phyloP scores from a whole-genome alignment of 2,888 invertebrate genomes.

The Lypha dubia region DNA sequence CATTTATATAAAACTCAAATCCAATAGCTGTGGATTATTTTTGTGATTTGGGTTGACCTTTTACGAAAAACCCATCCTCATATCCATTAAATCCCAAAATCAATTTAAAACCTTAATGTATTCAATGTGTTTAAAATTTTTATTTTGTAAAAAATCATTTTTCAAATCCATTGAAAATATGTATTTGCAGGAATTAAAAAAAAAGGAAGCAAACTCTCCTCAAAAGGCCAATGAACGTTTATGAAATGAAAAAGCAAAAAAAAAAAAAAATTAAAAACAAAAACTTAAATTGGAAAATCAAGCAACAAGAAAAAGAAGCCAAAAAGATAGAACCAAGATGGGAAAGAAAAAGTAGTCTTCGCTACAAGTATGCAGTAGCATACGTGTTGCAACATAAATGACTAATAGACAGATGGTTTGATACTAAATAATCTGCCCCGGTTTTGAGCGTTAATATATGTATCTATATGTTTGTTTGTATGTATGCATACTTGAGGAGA shows the following conservation, averaged over 20 bases:
- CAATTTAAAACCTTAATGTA: constrained; percentile 46
- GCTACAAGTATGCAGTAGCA: constrained; percentile 19
- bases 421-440: constrained; percentile 27
- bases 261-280: constrained; percentile 3
- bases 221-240: constrained; percentile 66
- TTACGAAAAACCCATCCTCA: background rate
- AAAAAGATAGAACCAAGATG: constrained; percentile 12
- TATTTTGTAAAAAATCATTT: constrained; percentile 40
- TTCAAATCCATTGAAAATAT: constrained; percentile 17
- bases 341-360: constrained; percentile 7
- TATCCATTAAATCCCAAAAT: constrained; percentile 4
- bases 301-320: constrained; percentile 41
- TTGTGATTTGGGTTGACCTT: no score
- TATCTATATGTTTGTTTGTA: background rate
- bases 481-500: background rate
- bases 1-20: no score
- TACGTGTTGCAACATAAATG: constrained; percentile 69
- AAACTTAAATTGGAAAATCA: constrained; percentile 47
- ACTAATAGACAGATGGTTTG: constrained; percentile 65
- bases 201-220: constrained; percentile 43
- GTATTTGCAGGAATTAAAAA: constrained; percentile 38
- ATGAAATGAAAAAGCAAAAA: constrained; percentile 21
- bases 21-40: no score
- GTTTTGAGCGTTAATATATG: constrained; percentile 19
- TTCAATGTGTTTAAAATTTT: constrained; percentile 19